Evolutionary conservation across 2,888 invertebrate species (phyloP).

Genomic region (Neoitamus cyanurus): DNA sequence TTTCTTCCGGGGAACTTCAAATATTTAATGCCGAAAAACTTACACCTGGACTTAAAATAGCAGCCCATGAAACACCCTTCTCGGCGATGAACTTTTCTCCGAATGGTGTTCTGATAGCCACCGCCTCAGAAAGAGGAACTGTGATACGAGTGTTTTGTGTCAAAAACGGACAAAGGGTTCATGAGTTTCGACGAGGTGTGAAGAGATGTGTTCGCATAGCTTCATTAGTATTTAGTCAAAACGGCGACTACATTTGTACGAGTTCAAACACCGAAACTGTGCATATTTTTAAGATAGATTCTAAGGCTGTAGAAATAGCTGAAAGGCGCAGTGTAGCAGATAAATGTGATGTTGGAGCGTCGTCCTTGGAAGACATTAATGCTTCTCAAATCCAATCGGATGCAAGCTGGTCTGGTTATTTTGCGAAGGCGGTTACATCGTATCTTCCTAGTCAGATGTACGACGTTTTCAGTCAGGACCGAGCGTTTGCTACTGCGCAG

Average conservation of each 20-base stretch:
- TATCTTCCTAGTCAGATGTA: conserved; percentile 64
- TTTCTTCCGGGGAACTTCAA: conserved; percentile 60
- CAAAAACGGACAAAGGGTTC: conserved; percentile 64
- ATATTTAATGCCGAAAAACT: conserved; percentile 64
- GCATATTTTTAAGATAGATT: conserved; percentile 65
- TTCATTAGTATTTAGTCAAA: conserved; percentile 63
- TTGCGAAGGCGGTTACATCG: conserved; percentile 64
- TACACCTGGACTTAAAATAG: conserved; percentile 60
- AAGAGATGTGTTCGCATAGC: conserved; percentile 65
- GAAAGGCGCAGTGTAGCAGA: conserved; percentile 56
- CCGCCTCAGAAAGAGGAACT: conserved; percentile 66
- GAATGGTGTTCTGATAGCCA: conserved; percentile 63
- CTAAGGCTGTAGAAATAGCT: conserved; percentile 60
- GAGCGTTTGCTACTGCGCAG: conserved; percentile 65
- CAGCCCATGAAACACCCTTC: conserved; percentile 63
- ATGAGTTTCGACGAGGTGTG: conserved; percentile 65
- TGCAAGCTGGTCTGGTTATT: conserved; percentile 61
- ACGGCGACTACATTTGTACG: conserved; percentile 63
- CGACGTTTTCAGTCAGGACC: conserved; percentile 65
- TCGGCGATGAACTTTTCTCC: conserved; percentile 65
- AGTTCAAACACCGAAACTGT: conserved; percentile 66
- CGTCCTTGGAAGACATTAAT: conserved; percentile 52
- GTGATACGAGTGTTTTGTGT: conserved; percentile 66
- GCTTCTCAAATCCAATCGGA: conserved; percentile 12
- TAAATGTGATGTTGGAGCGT: conserved; percentile 42